A percentile compares a stretch with the other conserved stretches of the same genome.
These are phyloP conservation scores for Anagrus nilaparvatae DNA, from an alignment of 1,140 invertebrate species.

Conservation along the genomic window DNA sequence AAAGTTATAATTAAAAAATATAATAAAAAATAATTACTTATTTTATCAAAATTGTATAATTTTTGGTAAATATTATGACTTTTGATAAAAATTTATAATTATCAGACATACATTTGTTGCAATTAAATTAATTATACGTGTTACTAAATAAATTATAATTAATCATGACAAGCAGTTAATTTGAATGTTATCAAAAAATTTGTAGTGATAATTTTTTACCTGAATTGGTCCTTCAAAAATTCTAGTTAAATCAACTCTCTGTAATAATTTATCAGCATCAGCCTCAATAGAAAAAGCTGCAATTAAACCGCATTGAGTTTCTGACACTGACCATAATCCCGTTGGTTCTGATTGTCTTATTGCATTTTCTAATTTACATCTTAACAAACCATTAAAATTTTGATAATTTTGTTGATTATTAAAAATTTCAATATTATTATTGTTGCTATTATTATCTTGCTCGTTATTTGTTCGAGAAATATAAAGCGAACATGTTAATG, in stretches of 20 bases:
- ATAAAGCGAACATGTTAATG: slow-evolving; percentile 35
- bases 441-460: background rate
- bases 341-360: slow-evolving; percentile 27
- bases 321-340: slow-evolving; percentile 32
- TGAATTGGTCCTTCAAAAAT: slow-evolving; percentile 37
- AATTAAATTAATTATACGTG: no score
- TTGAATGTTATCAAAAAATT: background rate
- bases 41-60: no score
- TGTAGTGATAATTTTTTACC: slow-evolving; percentile 20
- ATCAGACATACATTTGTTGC: no score
- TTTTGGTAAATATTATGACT: no score
- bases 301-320: slow-evolving; percentile 38
- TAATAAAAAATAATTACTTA: no score
- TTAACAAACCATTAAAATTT: slow-evolving; percentile 19
- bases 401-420: background rate
- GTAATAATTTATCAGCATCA: slow-evolving; percentile 36
- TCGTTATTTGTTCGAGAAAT: no score
- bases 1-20: no score
- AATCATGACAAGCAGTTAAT: background rate
- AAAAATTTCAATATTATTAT: background rate
- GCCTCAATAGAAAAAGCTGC: slow-evolving; percentile 32
- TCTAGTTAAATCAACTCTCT: slow-evolving; percentile 29
- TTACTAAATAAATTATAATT: no score
- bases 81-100: no score
- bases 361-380: slow-evolving; percentile 29